Conservation (phyloP, 2,888 invertebrate species). For the Sylvicola cinctus region DNA sequence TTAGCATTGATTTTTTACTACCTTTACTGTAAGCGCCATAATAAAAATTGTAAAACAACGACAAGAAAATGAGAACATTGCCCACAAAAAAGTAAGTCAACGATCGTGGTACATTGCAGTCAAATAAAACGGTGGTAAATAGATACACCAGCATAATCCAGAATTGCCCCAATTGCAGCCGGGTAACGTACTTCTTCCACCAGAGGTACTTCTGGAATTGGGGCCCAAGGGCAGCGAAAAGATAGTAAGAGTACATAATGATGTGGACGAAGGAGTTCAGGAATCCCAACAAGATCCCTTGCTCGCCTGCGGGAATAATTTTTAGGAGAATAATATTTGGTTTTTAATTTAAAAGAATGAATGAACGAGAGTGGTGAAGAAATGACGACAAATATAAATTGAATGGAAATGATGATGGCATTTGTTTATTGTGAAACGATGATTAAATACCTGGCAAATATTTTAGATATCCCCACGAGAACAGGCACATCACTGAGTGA, state of each 20-base stretch:
- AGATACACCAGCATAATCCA: constrained; percentile 43
- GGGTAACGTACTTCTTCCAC: constrained; percentile 33
- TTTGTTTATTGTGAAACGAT: no score
- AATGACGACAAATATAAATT: constrained; percentile 10
- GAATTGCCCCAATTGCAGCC: constrained; percentile 37
- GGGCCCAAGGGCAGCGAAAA: constrained; percentile 28
- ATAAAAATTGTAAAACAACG: constrained; percentile 37
- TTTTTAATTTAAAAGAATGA: no score
- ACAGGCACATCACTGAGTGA: constrained; percentile 58
- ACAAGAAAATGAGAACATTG: constrained; percentile 33
- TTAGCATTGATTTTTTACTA: constrained; percentile 8
- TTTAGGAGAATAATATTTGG: no score
- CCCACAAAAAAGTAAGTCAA: constrained; percentile 33
- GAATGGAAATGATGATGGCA: no score
- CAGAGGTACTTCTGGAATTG: constrained; percentile 29
- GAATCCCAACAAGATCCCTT: constrained; percentile 27
- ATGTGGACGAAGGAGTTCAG: constrained; percentile 29
- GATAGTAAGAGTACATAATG: constrained; percentile 31
- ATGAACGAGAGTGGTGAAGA: no score
- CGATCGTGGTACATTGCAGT: constrained; percentile 32
- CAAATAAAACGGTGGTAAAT: constrained; percentile 26
- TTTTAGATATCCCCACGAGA: constrained; percentile 60
- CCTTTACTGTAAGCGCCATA: constrained; percentile 29
- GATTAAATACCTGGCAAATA: constrained; percentile 43
- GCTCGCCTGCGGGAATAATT: constrained; percentile 17